These are phyloP conservation scores for Ornithoptera alexandrae DNA, from an alignment of 2,888 invertebrate genomes.

Conservation along the genomic window DNA sequence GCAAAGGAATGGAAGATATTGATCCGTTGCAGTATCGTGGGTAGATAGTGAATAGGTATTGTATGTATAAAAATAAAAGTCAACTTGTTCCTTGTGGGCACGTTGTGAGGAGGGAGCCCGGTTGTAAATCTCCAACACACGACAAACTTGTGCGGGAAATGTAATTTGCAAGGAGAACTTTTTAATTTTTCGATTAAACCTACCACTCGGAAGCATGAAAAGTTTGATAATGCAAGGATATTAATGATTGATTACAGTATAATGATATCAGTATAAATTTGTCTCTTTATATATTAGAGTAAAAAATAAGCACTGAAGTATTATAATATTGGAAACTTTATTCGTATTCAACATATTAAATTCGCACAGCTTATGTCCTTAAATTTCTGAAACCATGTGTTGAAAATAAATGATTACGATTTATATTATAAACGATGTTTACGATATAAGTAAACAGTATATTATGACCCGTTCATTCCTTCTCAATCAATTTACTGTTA, in stretches of 20 bases:
- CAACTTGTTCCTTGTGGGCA: conserved; percentile 7
- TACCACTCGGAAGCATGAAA: conserved; percentile 14
- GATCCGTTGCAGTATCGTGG: conserved; percentile 7
- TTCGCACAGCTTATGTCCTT: no score
- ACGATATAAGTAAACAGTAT: no score
- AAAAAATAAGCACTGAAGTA: no score
- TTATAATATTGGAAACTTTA: no score
- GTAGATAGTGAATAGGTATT: conserved; percentile 17
- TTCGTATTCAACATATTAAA: no score
- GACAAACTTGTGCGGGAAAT: conserved; percentile 23
- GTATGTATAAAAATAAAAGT: conserved; percentile 14
- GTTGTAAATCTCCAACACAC: conserved; percentile 25
- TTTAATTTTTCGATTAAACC: conserved; percentile 29
- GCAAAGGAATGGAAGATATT: conserved; percentile 4
- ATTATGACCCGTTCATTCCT: no score
- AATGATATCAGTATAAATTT: not conserved
- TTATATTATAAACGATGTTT: no score
- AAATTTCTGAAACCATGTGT: no score
- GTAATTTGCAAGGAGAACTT: conserved; percentile 28
- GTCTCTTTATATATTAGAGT: no score
- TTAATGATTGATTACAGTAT: conserved; percentile 16
- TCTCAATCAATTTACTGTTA: no score
- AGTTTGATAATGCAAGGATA: conserved; percentile 21
- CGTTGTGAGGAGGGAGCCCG: conserved; percentile 13
- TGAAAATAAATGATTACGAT: no score